phyloP scores from a whole-genome alignment of 2,113 vertebrate species.

The Geococcyx californianus region DNA sequence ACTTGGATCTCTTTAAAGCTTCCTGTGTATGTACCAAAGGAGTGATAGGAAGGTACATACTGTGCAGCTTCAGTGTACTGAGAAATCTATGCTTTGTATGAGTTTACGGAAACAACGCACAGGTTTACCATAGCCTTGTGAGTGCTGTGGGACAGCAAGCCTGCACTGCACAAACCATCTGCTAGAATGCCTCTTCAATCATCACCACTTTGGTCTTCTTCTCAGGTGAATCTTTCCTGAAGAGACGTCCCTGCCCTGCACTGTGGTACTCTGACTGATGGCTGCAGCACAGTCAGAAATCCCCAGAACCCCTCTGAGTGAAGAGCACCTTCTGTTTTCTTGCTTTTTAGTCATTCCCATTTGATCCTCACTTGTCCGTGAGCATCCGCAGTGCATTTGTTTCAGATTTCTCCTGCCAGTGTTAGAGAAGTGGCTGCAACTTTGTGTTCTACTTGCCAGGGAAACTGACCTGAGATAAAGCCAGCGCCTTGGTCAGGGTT shows the following conservation, averaged over 20 bases:
- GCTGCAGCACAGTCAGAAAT: background rate
- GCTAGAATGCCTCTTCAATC: background rate
- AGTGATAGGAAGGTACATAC: background rate
- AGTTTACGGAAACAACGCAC: background rate
- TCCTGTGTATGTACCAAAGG: background rate
- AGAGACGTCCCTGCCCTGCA: background rate
- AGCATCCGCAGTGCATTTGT: background rate
- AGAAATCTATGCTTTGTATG: background rate
- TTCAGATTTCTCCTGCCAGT: background rate
- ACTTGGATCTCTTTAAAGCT: background rate
- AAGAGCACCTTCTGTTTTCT: background rate
- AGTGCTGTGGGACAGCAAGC: background rate
- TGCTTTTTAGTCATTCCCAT: background rate
- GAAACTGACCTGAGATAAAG: background rate
- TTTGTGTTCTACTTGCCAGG: background rate
- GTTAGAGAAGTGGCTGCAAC: background rate
- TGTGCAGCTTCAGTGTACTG: background rate
- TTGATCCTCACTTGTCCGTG: background rate
- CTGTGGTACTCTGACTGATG: background rate
- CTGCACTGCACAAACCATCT: background rate
- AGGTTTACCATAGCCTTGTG: background rate
- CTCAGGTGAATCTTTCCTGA: background rate
- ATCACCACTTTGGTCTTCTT: background rate
- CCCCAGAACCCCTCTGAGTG: background rate
- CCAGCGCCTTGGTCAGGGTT: background rate